Percentiles rank a stretch among this genome's conserved stretches.
Evolutionary conservation across 2,888 invertebrate species (phyloP).

Genomic region (Synergus gifuensis): DNA sequence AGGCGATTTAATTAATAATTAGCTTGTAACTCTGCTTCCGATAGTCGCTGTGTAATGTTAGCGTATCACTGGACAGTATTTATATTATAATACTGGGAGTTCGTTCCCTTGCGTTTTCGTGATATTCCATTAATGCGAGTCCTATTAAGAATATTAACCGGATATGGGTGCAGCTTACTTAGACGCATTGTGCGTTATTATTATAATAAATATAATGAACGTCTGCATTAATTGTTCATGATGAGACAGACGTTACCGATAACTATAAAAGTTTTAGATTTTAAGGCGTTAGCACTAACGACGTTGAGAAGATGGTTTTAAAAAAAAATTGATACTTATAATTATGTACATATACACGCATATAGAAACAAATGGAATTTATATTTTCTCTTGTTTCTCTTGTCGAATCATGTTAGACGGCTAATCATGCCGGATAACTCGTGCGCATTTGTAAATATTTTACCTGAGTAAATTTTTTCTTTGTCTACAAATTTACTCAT

Average conservation of each 20-base stretch:
- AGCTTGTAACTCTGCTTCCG: slow-evolving; percentile 50
- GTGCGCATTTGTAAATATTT: slow-evolving; percentile 39
- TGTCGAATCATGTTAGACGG: slow-evolving; percentile 49
- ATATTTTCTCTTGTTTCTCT: slow-evolving; percentile 64
- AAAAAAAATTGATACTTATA: slow-evolving; percentile 31
- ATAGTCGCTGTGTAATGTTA: slow-evolving; percentile 51
- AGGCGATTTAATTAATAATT: slow-evolving; percentile 27
- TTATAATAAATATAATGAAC: slow-evolving; percentile 28
- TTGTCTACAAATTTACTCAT: not conserved
- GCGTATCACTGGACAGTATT: slow-evolving; percentile 53
- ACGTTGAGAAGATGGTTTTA: slow-evolving; percentile 12
- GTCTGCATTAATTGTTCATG: slow-evolving; percentile 27
- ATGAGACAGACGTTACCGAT: slow-evolving; percentile 46
- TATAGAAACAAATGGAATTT: slow-evolving; percentile 51
- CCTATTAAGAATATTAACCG: slow-evolving; percentile 46
- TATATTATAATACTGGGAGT: slow-evolving; percentile 25
- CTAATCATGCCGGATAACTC: slow-evolving; percentile 10
- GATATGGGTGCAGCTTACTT: slow-evolving; percentile 45
- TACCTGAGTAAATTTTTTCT: slow-evolving; percentile 38
- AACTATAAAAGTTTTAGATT: slow-evolving; percentile 51
- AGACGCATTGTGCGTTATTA: slow-evolving; percentile 10
- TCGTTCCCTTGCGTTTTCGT: slow-evolving; percentile 40
- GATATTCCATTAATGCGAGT: slow-evolving; percentile 46
- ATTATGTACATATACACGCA: slow-evolving; percentile 48
- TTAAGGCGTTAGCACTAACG: slow-evolving; percentile 46